Conservation (phyloP, 2,797 vertebrate genomes). For the Myotis findleyi region DNA sequence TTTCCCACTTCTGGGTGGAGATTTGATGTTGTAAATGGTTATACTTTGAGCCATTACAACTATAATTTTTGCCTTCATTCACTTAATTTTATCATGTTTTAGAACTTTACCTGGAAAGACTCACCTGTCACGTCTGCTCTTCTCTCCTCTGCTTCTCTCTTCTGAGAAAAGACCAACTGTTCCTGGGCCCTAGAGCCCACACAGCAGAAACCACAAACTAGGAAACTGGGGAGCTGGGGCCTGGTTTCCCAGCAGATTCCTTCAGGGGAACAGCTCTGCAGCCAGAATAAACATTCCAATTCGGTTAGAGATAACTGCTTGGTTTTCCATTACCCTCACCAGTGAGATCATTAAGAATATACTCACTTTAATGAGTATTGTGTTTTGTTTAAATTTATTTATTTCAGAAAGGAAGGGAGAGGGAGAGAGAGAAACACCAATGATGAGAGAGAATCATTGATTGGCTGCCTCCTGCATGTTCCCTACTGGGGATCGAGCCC, state of each 20-base stretch:
- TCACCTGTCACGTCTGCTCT: background rate
- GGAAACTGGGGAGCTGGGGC: background rate
- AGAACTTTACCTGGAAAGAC: background rate
- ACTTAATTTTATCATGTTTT: conserved; percentile 9
- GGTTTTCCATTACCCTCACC: conserved; percentile 66
- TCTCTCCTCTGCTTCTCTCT: background rate
- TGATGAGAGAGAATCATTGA: too few relatives aligned
- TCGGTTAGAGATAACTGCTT: conserved; percentile 67
- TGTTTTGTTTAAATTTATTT: conserved; percentile 51
- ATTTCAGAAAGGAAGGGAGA: too few relatives aligned
- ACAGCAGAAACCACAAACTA: conserved; percentile 20
- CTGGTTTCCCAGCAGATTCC: conserved; percentile 19
- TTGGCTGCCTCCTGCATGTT: too few relatives aligned
- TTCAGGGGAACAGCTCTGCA: conserved; percentile 53
- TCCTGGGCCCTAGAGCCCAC: background rate
- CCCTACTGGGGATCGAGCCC: too few relatives aligned
- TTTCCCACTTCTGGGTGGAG: background rate
- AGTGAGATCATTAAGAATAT: conserved; percentile 61
- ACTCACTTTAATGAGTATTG: conserved; percentile 27
- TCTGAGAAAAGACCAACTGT: background rate
- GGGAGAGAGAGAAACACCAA: too few relatives aligned
- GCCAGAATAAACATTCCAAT: conserved; percentile 75
- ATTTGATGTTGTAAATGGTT: background rate
- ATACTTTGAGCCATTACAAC: background rate
- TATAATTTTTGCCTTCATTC: background rate